Percentiles rank a stretch among this genome's conserved stretches.
These are phyloP conservation scores for Schlechtendalia chinensis DNA, from an alignment of 1,140 invertebrate genomes.

Conservation along the genomic window DNA sequence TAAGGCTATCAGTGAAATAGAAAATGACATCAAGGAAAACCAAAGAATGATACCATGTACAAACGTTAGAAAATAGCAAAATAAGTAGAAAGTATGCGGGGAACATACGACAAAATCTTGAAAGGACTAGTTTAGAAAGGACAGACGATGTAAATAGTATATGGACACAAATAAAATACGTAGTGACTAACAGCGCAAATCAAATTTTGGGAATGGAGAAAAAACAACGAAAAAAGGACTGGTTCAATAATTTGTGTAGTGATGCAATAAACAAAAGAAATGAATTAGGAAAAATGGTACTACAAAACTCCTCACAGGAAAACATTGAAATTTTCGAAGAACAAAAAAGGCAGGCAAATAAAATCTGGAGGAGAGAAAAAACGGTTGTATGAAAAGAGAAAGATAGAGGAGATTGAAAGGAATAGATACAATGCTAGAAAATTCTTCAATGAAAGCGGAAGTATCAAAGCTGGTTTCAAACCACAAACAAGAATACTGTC, in stretches of 20 bases:
- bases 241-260: constrained; percentile 50
- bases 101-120: background rate
- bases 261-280: constrained; percentile 46
- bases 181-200: background rate
- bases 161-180: background rate
- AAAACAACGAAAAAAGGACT: constrained; percentile 30
- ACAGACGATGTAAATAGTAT: background rate
- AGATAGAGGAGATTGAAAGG: constrained; percentile 35
- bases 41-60: constrained; percentile 5
- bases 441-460: constrained; percentile 4
- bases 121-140: background rate
- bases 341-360: constrained; percentile 32
- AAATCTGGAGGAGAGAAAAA: constrained; percentile 50
- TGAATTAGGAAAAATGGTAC: constrained; percentile 10
- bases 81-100: constrained; percentile 14
- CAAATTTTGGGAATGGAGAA: too few relatives aligned
- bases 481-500: constrained; percentile 1
- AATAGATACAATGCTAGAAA: constrained; percentile 9
- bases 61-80: constrained; percentile 7
- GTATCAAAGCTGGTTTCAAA: constrained; percentile 10
- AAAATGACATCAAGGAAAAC: constrained; percentile 7
- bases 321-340: background rate
- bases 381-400: constrained; percentile 28
- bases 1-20: constrained; percentile 12
- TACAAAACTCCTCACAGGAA: constrained; percentile 19